Conservation (phyloP, 37 sponge, comb jelly and placozoan species). For the Mnemiopsis leidyi region DNA sequence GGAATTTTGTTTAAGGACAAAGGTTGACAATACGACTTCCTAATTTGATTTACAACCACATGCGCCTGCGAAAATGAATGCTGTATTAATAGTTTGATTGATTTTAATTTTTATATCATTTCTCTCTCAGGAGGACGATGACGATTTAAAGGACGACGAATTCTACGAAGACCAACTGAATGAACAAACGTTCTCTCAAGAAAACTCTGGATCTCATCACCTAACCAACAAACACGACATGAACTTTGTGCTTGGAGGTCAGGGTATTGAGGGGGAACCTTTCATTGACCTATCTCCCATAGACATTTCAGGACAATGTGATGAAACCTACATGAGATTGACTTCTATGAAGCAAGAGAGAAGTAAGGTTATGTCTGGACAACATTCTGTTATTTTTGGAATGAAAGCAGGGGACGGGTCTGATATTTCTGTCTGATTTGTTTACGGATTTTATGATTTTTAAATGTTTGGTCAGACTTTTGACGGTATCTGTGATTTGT, state of each 20-base stretch:
- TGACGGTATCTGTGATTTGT: too few species aligned
- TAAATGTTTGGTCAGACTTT: too few species aligned
- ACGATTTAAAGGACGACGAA: not conserved
- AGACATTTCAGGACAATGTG: not conserved
- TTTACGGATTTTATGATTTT: too few species aligned
- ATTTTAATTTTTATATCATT: too few species aligned
- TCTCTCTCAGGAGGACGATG: not conserved
- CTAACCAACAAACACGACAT: not conserved
- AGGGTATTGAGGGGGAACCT: not conserved
- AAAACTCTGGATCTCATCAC: not conserved
- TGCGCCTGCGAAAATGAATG: too few species aligned
- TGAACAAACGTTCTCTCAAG: not conserved
- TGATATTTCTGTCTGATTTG: slow-evolving; percentile 29
- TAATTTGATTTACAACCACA: too few species aligned
- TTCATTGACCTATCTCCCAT: not conserved
- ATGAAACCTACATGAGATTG: slow-evolving; percentile 11
- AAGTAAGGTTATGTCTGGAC: not conserved
- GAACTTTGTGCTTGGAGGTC: not conserved
- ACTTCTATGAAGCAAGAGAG: not conserved
- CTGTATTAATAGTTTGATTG: too few species aligned
- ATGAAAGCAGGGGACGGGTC: not conserved
- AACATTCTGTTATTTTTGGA: not conserved
- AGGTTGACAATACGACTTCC: too few species aligned
- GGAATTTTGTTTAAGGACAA: too few species aligned
- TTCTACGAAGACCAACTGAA: not conserved